Base-by-base conservation (phyloP, 2,888 invertebrate genomes). In the Pantelozetes paolii region DNA sequence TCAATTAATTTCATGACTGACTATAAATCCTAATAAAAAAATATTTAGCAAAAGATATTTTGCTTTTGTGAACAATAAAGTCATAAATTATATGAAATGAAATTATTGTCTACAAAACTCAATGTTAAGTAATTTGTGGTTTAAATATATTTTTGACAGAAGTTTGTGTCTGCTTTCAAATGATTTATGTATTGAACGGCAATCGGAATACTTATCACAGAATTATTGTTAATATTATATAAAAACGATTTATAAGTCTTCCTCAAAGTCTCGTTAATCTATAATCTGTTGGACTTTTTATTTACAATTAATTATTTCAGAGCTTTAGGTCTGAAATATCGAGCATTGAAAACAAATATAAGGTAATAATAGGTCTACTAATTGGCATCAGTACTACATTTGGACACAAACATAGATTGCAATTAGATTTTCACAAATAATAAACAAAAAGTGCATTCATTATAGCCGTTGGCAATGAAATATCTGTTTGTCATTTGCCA, bases 401-500 rank as follows among this genome's bases (percentile, higher is more conserved):
- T 28, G 18, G 11, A 57, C 28, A 13, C 28, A 28, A 57, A 57
- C 57, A 30, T 20, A 57, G 57, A 13, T 57, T 30, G 23, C 57
- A 57, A 57, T 57, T 57, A 57, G 30, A 57, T 28, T 5, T 23
- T 57, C 15, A 57, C 57, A 57, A 57, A 57, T 57, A 30, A 57
- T 57, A 57, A 1, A 57, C 57, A 23, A 57, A 30, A 57, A 57
- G 28, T 57, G 26, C 20, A 54, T 23, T 20, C 54, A 54, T 23
- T 54, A 57, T 57, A 28, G 57, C 57, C 30, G 57, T 30, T 30
- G 57, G 57, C 57, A 45, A 11, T 45, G 11, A 57, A 15, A 57
- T 26, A 57, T 57, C 54, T 57, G 57, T 57, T 57, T 57, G 57
- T 57, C 57, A 23, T 57, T 57, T 57, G 8, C 57, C 45, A 13